Conservation (phyloP, 2,113 vertebrate species). For the Chiloscyllium plagiosum region DNA sequence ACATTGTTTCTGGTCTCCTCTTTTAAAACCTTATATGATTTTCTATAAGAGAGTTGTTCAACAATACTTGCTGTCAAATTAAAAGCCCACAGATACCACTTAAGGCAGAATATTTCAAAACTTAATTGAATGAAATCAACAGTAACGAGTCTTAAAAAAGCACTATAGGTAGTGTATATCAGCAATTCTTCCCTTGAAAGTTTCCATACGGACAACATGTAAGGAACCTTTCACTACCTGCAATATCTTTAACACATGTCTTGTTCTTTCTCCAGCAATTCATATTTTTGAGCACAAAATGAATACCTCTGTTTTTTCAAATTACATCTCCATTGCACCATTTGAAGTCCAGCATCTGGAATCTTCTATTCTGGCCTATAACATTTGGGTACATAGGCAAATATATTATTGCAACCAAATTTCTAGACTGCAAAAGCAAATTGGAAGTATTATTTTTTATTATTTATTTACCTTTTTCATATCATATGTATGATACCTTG, state of each 20-base stretch:
- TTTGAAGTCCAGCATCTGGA: background rate
- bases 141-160: conserved; percentile 1
- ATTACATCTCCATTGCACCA: background rate
- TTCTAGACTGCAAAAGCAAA: background rate
- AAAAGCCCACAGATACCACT: conserved; percentile 32
- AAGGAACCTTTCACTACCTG: background rate
- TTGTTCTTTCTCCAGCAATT: background rate
- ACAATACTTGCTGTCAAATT: conserved; percentile 30
- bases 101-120: conserved; percentile 20
- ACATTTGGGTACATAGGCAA: background rate
- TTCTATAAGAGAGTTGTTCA: conserved; percentile 19
- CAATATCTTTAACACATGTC: background rate
- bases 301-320: background rate
- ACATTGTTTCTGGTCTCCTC: background rate
- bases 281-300: background rate
- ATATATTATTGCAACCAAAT: background rate
- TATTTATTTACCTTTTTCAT: background rate
- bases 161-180: background rate
- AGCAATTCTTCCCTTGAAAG: conserved; percentile 29
- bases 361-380: background rate
- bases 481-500: background rate
- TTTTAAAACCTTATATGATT: conserved; percentile 24
- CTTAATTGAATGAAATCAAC: conserved; percentile 35
- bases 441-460: background rate
- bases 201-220: background rate